A percentile compares a stretch with the other conserved stretches of the same genome.
phyloP scores from a whole-genome alignment of 2,113 vertebrate genomes.

The Globicephala melas region DNA sequence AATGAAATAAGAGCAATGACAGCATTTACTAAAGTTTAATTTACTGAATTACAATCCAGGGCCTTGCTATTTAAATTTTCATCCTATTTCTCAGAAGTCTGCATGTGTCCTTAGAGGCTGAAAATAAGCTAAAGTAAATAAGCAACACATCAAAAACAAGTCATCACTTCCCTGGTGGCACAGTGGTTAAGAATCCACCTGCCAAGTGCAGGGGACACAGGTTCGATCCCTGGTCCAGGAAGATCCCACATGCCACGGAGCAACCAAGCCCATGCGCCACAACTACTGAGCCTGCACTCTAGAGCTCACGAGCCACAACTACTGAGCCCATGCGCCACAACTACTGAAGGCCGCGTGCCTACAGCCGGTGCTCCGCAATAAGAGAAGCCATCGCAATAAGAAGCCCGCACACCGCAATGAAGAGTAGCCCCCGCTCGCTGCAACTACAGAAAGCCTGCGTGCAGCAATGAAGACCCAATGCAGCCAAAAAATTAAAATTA shows the following conservation, averaged over 20 bases:
- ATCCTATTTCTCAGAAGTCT: background rate
- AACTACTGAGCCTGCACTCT: background rate
- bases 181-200: too few relatives aligned
- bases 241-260: background rate
- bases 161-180: too few relatives aligned
- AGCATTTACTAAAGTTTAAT: slow-evolving; percentile 5
- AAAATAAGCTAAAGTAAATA: background rate
- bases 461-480: background rate
- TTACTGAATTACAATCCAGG: background rate
- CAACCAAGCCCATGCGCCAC: background rate
- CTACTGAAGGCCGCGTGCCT: too few relatives aligned
- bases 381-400: background rate
- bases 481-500: background rate
- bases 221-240: too few relatives aligned
- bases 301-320: background rate
- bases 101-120: background rate
- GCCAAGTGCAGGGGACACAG: too few relatives aligned
- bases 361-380: too few relatives aligned
- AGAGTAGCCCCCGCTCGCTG: background rate
- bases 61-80: background rate
- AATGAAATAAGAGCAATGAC: background rate
- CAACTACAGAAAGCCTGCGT: background rate
- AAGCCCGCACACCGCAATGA: background rate
- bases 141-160: background rate
- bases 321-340: too few relatives aligned